Conservation (phyloP, 2,888 invertebrate genomes). For the Cerastis rubricosa region DNA sequence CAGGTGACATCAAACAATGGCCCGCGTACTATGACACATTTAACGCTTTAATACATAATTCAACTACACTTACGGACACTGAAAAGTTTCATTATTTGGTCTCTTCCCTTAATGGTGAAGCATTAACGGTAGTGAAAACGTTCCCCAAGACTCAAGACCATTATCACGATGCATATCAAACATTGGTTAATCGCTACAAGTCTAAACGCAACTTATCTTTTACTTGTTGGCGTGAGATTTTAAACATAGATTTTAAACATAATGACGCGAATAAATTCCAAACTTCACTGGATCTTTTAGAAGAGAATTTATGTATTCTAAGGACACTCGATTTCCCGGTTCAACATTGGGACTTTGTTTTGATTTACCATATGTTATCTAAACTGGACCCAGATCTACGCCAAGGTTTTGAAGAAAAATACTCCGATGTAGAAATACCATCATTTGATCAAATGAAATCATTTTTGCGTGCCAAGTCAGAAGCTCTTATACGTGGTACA, state of each 20-base stretch:
- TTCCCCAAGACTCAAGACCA: too few species aligned
- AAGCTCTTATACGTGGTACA: not conserved
- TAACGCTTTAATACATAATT: too few species aligned
- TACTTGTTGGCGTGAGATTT: not conserved
- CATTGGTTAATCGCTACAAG: too few species aligned
- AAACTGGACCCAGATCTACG: not conserved
- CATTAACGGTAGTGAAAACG: too few species aligned
- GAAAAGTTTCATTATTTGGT: too few species aligned
- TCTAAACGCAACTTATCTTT: too few species aligned
- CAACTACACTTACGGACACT: too few species aligned
- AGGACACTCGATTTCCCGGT: too few species aligned
- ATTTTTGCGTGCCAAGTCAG: not conserved
- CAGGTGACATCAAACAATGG: not conserved
- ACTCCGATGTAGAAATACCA: not conserved
- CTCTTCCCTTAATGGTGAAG: too few species aligned
- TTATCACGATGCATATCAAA: not conserved
- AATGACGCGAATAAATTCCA: not conserved
- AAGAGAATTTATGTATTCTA: not conserved
- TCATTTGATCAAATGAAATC: not conserved
- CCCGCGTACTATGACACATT: too few species aligned
- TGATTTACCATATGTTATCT: too few species aligned
- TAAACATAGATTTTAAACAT: not conserved
- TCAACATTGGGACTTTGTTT: too few species aligned
- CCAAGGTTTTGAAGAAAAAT: not conserved
- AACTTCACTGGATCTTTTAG: not conserved